A percentile compares a stretch with the other conserved stretches of the same genome.
These are phyloP conservation scores for Cantharis nigra DNA, from an alignment of 2,888 invertebrate species.

Conservation along the genomic window DNA sequence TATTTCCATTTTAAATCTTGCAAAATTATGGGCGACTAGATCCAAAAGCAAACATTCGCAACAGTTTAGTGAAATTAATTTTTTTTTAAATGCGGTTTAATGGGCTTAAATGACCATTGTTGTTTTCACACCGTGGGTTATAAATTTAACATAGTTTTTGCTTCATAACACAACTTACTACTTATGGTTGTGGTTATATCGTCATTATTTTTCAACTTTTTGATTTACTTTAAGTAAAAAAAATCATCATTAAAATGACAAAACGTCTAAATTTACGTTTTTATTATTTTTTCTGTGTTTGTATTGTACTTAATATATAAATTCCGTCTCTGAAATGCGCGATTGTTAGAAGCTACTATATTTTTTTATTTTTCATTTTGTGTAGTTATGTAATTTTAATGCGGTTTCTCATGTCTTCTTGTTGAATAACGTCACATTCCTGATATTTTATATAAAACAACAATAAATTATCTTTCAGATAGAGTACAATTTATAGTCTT, in stretches of 20 bases:
- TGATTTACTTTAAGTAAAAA: not conserved
- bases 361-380: not conserved
- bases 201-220: not conserved
- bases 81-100: not conserved
- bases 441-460: not conserved
- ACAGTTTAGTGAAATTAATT: not conserved
- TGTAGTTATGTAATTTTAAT: not conserved
- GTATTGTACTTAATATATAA: not conserved
- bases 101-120: not conserved
- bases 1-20: not conserved
- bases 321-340: not conserved
- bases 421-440: not conserved
- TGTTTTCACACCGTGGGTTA: not conserved
- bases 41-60: not conserved
- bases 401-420: not conserved
- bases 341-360: not conserved
- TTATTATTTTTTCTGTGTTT: not conserved
- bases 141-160: not conserved
- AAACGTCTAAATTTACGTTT: not conserved
- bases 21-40: too few species aligned
- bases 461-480: not conserved
- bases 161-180: not conserved
- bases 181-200: not conserved
- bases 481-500: not conserved
- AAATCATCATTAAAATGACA: not conserved